Evolutionary conservation across 2,797 vertebrate genomes (phyloP), one percentile per base, ranked within the genome.

Genomic region (Oceanodroma leucorhoa): DNA sequence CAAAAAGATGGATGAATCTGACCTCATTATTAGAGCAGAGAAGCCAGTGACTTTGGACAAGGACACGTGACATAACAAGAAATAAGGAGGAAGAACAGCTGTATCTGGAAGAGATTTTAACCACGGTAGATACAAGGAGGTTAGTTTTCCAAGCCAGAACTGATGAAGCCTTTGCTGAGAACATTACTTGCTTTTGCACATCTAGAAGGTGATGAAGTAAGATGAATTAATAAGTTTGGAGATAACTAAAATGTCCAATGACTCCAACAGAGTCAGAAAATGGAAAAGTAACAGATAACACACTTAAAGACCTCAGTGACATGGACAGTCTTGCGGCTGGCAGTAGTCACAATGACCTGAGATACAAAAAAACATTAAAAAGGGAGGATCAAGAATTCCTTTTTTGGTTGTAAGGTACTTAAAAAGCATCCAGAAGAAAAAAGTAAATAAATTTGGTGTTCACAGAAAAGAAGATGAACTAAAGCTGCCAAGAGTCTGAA

Each of bases 41-140:
- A 84, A 73, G 3, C 6, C 23, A 45, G 23, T 60, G 55, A n/a
- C 24, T 79, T 90, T 73, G 30, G 15, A 29, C 16, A 72, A 71
- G 8, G 32, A 23, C 10, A 11, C 24, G 8, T 71, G 57, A 50
- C 23, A 38, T 1, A 1, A 26, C 29, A 65, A 64, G 38, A 62
- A 76, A 50, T n/a, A 87, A 79, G 27, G 3, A 69, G 57, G 22
- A 34, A 51, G 4, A 43, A 23, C 1, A 13, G 2, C 6, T 50
- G 3, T 38, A 13, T 32, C 46, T 83, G 21, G 40, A 89, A 70
- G 15, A 73, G 23, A 36, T 3, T 81, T 84, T 76, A 76, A 66
- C 19, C 18, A n/a, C 0, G 0, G 10, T 16, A 69, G 18, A 11
- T n/a, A 32, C 2, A n/a, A 4, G 11, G 24, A 82, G 9, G 13